Evolutionary conservation across 1,140 invertebrate species (phyloP).

Genomic region (Drosophila athabasca): DNA sequence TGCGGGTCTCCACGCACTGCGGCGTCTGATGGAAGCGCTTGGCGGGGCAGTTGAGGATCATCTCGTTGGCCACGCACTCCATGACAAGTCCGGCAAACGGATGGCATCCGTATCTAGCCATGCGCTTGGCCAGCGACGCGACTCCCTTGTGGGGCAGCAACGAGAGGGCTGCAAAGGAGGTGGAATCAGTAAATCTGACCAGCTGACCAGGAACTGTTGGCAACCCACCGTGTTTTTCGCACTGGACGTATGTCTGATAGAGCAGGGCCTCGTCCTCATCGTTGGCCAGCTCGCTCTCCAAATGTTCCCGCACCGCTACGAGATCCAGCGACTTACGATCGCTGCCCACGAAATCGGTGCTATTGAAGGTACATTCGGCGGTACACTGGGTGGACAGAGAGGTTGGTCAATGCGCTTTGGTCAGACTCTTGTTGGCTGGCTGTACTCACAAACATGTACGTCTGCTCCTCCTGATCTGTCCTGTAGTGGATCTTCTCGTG

Average conservation of each 20-base stretch:
- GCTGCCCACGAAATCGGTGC: constrained; percentile 43
- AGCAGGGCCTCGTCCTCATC: constrained; percentile 43
- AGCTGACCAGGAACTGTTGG: not conserved
- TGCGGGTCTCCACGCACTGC: constrained; percentile 36
- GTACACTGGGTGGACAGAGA: constrained; percentile 39
- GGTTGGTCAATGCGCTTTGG: not conserved
- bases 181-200: too few species aligned
- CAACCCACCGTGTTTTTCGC: constrained; percentile 53
- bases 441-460: constrained; percentile 61
- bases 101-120: constrained; percentile 46
- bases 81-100: constrained; percentile 59
- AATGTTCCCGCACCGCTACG: constrained; percentile 30
- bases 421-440: too few species aligned
- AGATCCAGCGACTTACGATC: constrained; percentile 57
- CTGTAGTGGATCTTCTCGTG: constrained; percentile 44
- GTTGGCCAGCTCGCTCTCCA: constrained; percentile 46
- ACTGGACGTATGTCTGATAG: constrained; percentile 61
- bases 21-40: constrained; percentile 42
- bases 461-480: constrained; percentile 55
- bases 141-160: constrained; percentile 44
- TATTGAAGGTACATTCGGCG: constrained; percentile 59
- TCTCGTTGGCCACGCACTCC: constrained; percentile 67
- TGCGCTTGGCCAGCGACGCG: constrained; percentile 28
- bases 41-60: constrained; percentile 60
- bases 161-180: constrained; percentile 19